These are phyloP conservation scores for Coracopsis vasa DNA, from an alignment of 2,113 vertebrate species.

Conservation along the genomic window DNA sequence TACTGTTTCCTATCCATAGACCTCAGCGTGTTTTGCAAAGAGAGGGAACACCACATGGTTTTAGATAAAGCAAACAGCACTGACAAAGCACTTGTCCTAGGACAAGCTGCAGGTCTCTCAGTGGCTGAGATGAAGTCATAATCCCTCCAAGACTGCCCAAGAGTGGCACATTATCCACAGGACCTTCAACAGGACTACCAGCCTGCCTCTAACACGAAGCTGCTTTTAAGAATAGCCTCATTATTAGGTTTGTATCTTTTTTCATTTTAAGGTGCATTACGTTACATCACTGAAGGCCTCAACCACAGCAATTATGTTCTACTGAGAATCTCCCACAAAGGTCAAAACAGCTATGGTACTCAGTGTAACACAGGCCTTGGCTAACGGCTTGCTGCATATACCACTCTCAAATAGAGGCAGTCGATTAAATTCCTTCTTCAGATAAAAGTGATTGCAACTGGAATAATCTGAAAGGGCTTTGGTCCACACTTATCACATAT, in stretches of 20 bases:
- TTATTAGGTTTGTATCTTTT: neutral
- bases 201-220: neutral
- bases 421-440: neutral
- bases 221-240: neutral
- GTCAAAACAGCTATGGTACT: neutral
- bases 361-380: neutral
- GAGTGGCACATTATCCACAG: neutral
- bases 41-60: neutral
- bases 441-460: neutral
- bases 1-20: neutral
- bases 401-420: neutral
- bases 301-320: neutral
- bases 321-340: neutral
- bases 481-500: neutral
- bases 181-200: neutral
- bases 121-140: neutral
- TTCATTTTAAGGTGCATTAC: neutral
- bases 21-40: neutral
- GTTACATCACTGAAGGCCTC: neutral
- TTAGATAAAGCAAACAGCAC: neutral
- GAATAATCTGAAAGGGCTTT: neutral
- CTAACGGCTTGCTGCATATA: neutral
- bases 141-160: neutral
- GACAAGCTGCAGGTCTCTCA: neutral
- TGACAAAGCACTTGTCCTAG: neutral